Percentiles rank a stretch among this genome's conserved stretches.
Evolutionary conservation across 2,888 invertebrate genomes (phyloP).

Genomic region (Papilio elwesi): DNA sequence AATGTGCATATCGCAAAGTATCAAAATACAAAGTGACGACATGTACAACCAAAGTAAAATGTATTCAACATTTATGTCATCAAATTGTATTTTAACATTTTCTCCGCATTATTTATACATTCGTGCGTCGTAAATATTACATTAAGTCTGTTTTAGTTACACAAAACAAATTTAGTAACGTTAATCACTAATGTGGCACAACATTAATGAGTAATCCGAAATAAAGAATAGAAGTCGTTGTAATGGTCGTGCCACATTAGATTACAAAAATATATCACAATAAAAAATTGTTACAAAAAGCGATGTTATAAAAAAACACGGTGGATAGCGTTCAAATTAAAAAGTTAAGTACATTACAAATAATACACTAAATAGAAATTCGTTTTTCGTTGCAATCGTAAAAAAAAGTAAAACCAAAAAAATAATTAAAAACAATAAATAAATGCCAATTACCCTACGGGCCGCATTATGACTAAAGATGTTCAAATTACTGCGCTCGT

Average conservation of each 20-base stretch:
- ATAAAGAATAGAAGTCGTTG: background rate
- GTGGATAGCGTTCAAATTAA: slow-evolving; percentile 33
- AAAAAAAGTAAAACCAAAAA: slow-evolving; percentile 47
- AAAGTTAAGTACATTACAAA: slow-evolving; percentile 28
- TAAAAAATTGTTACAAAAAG: slow-evolving; percentile 28
- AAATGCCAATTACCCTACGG: slow-evolving; percentile 68
- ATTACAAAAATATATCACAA: slow-evolving; percentile 41
- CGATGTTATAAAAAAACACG: slow-evolving; percentile 32
- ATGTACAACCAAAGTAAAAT: slow-evolving; percentile 21
- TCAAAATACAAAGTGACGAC: slow-evolving; percentile 26
- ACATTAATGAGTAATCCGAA: background rate
- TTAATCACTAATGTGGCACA: slow-evolving; percentile 37
- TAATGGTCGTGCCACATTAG: slow-evolving; percentile 28
- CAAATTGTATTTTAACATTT: slow-evolving; percentile 27
- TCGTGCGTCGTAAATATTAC: slow-evolving; percentile 56
- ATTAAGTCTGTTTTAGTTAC: slow-evolving; percentile 50
- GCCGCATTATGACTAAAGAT: slow-evolving; percentile 45
- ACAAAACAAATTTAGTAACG: slow-evolving; percentile 48
- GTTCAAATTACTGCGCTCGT: background rate
- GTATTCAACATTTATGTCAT: background rate
- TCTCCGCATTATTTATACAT: slow-evolving; percentile 56
- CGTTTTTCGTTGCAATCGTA: slow-evolving; percentile 57
- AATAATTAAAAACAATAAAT: slow-evolving; percentile 50
- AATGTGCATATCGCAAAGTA: slow-evolving; percentile 21
- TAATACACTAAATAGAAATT: slow-evolving; percentile 26